phyloP scores from a whole-genome alignment of 2,888 invertebrate genomes.

The Chromoteleia sp. region DNA sequence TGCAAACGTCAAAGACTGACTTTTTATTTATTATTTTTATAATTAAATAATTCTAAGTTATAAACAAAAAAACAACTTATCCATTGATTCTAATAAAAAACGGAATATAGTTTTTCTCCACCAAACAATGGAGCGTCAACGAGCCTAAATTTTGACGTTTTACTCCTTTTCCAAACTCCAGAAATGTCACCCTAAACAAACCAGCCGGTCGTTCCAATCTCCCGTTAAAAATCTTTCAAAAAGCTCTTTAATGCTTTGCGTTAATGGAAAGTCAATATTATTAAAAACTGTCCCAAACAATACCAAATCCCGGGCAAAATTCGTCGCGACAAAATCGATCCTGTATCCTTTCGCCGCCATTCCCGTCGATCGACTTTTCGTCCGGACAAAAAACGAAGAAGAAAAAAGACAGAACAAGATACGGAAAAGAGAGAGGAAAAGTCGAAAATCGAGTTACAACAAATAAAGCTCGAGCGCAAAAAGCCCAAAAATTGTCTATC shows the following conservation, averaged over 20 bases:
- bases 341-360: constrained; percentile 4
- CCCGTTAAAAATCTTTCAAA: too few species aligned
- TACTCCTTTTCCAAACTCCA: background rate
- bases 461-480: background rate
- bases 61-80: too few species aligned
- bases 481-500: background rate
- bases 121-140: too few species aligned
- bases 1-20: too few species aligned
- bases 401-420: background rate
- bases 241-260: too few species aligned
- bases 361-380: background rate
- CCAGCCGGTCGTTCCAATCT: background rate
- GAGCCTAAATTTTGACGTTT: too few species aligned
- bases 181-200: too few species aligned
- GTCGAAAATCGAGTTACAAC: background rate
- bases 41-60: too few species aligned
- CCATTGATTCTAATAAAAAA: too few species aligned
- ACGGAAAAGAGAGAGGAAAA: too few species aligned
- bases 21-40: too few species aligned
- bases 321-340: constrained; percentile 1
- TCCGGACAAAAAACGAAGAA: background rate
- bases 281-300: constrained; percentile 8
- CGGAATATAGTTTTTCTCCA: too few species aligned
- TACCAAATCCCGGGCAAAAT: background rate
- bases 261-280: constrained; percentile 19